Conservation (phyloP, 2,113 vertebrate species). For the Limnothrissa miodon region DNA sequence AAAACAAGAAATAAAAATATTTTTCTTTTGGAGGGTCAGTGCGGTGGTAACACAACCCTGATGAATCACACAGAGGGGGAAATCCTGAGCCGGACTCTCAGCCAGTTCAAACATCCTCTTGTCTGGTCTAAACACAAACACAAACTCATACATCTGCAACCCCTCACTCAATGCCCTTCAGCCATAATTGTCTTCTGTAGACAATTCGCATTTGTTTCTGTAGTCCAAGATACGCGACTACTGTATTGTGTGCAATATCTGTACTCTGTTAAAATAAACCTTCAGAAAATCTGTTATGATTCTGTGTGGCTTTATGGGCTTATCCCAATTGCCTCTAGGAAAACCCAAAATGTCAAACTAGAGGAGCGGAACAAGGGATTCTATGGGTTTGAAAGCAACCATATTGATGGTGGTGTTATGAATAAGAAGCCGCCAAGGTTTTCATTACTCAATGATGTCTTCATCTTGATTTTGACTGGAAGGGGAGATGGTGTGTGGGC, state of each 20-base stretch:
- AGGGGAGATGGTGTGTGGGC: conserved; percentile 32
- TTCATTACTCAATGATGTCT: not conserved
- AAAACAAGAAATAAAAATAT: not conserved
- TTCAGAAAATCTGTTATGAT: not conserved
- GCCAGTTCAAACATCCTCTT: not conserved
- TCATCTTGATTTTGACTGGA: conserved; percentile 35
- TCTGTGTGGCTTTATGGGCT: not conserved
- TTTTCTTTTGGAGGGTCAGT: not conserved
- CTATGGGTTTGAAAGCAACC: not conserved
- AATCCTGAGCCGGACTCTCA: not conserved
- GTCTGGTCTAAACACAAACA: conserved; percentile 2
- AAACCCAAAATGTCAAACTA: not conserved
- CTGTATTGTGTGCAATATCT: not conserved
- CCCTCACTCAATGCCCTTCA: not conserved
- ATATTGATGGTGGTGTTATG: not conserved
- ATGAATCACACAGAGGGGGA: not conserved
- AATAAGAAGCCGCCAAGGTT: not conserved
- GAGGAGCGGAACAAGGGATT: not conserved
- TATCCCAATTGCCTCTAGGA: not conserved
- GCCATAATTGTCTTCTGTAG: not conserved
- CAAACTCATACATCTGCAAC: not conserved
- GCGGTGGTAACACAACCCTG: not conserved
- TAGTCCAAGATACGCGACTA: not conserved
- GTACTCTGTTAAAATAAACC: not conserved
- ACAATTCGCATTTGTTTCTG: conserved; percentile 6